Conservation (phyloP, 2,888 invertebrate genomes). For the Spialia ferax region DNA sequence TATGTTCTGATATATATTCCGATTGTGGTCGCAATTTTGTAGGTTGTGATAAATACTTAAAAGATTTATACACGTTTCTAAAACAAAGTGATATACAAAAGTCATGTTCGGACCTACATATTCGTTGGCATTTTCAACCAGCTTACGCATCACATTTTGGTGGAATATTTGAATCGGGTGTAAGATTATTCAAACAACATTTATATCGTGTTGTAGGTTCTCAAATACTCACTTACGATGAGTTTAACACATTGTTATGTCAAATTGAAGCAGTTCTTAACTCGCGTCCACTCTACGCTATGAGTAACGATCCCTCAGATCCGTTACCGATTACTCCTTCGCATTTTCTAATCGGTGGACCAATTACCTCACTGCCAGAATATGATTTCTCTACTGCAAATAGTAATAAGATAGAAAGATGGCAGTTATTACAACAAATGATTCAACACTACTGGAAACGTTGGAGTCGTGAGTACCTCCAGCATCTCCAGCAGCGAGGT, state of each 20-base stretch:
- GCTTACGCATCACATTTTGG: constrained; percentile 8
- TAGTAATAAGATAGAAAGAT: background rate
- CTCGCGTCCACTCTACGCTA: background rate
- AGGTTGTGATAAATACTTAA: constrained; percentile 5
- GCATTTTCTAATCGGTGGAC: constrained; percentile 1
- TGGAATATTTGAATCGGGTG: constrained; percentile 5
- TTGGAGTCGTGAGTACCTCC: constrained; percentile 17
- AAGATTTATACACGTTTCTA: background rate
- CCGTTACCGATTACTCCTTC: background rate
- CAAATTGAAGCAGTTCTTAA: constrained; percentile 9
- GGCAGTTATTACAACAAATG: constrained; percentile 23
- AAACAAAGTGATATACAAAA: background rate
- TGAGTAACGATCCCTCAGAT: constrained; percentile 9
- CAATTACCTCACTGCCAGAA: background rate
- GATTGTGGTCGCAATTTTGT: constrained; percentile 8
- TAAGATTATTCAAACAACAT: constrained; percentile 8
- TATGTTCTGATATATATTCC: background rate
- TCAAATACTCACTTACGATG: background rate
- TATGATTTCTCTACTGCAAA: constrained; percentile 4
- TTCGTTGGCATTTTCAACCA: constrained; percentile 6
- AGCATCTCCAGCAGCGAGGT: constrained; percentile 17
- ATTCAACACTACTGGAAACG: constrained; percentile 16
- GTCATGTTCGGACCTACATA: background rate
- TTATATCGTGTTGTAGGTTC: background rate
- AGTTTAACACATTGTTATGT: constrained; percentile 2